Evolutionary conservation across 1,140 invertebrate genomes (phyloP), one percentile per base, ranked within the genome.

Genomic region (Drosophila nannoptera): DNA sequence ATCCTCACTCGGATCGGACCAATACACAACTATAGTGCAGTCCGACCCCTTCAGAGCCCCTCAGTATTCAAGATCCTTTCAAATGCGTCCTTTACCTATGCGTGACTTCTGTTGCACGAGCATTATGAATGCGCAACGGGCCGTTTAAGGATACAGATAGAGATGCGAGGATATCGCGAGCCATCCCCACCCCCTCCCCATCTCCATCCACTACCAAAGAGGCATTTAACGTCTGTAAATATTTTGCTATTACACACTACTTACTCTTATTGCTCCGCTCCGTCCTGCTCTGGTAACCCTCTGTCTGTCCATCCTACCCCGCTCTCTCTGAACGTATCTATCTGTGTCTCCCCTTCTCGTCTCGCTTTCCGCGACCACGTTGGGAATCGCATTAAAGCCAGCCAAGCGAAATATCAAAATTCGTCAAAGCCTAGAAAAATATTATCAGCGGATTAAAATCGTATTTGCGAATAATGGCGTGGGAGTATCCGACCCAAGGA

Each of bases 391-490:
- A 78, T 80, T 80, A 80, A 73, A 64, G 12, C 33, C 77, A 80
- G 69, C 73, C 45, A 56, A 80, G 72, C 73, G 77, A 75, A 75
- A 69, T 72, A 80, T 66, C 56, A 70, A 66, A 66, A 55, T 66
- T 70, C 68, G 65, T 42, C 62, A 77, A 73, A 75, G 71, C 53
- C 58, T 61, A 55, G 62, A 77, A 80, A 69, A 80, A 69, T 76
- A 76, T 78, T 78, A 78, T 80, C 77, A 75, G 52, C 56, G 73
- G 77, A 80, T 80, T 75, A 73, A 52, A 75, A 80, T 80, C 77
- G 80, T 73, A 75, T 80, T 80, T 78, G 56, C 49, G 12, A 69
- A 43, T 22, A 22, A 35, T 52, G 22, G 36, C 43, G 3, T 54
- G 61, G 55, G 5, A 7, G 8, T 12, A 58, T 35, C 4, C 8